Base-by-base conservation (phyloP, 1,140 invertebrate species). In the Sycophaga agraensis region DNA sequence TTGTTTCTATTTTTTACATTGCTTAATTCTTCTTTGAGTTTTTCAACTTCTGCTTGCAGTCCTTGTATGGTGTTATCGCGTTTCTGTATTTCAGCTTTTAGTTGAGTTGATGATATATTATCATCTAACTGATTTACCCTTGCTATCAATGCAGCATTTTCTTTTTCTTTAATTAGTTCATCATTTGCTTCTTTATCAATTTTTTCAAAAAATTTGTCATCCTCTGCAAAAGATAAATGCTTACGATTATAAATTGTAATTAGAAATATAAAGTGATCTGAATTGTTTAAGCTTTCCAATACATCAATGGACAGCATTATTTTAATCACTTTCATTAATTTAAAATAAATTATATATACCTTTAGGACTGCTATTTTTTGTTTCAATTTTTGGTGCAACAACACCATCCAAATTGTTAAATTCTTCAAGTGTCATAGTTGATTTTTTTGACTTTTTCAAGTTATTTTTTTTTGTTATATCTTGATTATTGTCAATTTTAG, bases 1-100 rank as follows among this genome's bases (percentile, higher is more conserved):
- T 87, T 90, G 77, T 91, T 92, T 69, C 90, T 85, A 53, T 84
- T 83, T 74, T 91, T 92, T 1, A 91, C 89, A 75, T 86, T 84
- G 19, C 84, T 77, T 14, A 92, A 81, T 71, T 92, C 89, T 61
- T 84, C 81, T 70, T 87, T 88, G 45, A 90, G 72, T 50, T 72
- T 82, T 34, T 83, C 80, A 19, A 91, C 75, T 74, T 88, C 85
- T 66, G 83, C 79, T 65, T 79, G 84, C 17, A 92, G 75, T 31
- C 80, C 69, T 54, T 70, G 69, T 68, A 90, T 88, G 74, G 88
- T 85, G 70, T 85, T 79, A 66, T 89, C 85, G 68, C 87, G 86
- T 66, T 84, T 85, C 65, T 88, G 84, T 55, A 92, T 70, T 45
- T 89, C 84, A 51, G 86, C 85, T 68, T 84, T 79, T 67, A 87